Conservation (phyloP, 2,888 invertebrate genomes). For the Melipona bicolor region DNA sequence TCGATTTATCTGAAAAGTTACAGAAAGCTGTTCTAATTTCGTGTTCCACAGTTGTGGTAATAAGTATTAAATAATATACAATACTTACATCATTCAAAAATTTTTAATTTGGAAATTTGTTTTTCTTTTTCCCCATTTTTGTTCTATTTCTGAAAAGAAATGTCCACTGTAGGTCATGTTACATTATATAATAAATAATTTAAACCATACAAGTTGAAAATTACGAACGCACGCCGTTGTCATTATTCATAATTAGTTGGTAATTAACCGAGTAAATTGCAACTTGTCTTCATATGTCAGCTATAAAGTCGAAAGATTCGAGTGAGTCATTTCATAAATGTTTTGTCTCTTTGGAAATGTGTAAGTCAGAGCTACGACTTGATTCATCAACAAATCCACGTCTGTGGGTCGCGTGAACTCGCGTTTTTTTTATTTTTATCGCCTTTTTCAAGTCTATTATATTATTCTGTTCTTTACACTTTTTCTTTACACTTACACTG, state of each 20-base stretch:
- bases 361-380: background rate
- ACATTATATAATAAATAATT: no score
- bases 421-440: background rate
- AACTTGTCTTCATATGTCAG: background rate
- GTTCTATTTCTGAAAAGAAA: no score
- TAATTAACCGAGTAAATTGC: background rate
- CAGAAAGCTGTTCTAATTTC: no score
- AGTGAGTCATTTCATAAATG: background rate
- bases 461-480: background rate
- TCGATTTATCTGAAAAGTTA: no score
- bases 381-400: background rate
- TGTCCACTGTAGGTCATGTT: no score
- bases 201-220: background rate
- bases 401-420: background rate
- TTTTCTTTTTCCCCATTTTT: no score
- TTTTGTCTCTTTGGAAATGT: background rate
- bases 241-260: background rate
- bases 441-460: background rate
- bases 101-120: no score
- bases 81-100: no score
- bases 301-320: background rate
- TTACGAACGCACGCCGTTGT: background rate
- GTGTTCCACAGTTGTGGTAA: no score
- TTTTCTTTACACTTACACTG: background rate
- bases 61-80: no score